phyloP scores from a whole-genome alignment of 2,113 vertebrate genomes.

The Dryoscopus gambensis region DNA sequence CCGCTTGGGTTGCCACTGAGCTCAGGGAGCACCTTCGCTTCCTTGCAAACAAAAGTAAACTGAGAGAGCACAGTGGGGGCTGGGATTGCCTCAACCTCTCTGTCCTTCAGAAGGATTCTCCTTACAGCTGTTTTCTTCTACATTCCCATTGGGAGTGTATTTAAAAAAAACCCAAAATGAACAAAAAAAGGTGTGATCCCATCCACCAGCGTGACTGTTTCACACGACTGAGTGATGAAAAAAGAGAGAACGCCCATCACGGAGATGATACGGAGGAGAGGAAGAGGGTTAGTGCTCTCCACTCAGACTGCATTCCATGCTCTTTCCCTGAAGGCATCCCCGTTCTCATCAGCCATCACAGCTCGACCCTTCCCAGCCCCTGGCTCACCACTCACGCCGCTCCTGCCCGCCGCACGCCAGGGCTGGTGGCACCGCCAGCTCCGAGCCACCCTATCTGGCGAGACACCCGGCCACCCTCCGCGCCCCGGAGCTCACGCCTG shows the following conservation, averaged over 20 bases:
- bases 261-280: rapidly evolving
- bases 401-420: not conserved
- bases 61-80: not conserved
- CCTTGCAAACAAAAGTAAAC: not conserved
- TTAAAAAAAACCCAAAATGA: no score
- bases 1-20: not conserved
- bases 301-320: rapidly evolving
- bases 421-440: rapidly evolving
- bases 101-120: not conserved
- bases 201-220: not conserved
- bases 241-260: not conserved
- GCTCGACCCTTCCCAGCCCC: not conserved
- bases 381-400: rapidly evolving
- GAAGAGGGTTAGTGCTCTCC: not conserved
- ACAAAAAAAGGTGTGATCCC: not conserved
- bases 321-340: not conserved
- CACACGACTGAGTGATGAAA: not conserved
- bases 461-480: not conserved
- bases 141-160: not conserved
- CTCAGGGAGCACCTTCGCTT: not conserved
- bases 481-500: not conserved
- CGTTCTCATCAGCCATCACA: not conserved
- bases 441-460: not conserved
- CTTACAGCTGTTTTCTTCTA: not conserved
- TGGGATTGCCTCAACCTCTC: not conserved